A percentile compares a stretch with the other conserved stretches of the same genome.
Conservation (phyloP, 2,797 vertebrate species). For the Pseudocheirus occidentalis region DNA sequence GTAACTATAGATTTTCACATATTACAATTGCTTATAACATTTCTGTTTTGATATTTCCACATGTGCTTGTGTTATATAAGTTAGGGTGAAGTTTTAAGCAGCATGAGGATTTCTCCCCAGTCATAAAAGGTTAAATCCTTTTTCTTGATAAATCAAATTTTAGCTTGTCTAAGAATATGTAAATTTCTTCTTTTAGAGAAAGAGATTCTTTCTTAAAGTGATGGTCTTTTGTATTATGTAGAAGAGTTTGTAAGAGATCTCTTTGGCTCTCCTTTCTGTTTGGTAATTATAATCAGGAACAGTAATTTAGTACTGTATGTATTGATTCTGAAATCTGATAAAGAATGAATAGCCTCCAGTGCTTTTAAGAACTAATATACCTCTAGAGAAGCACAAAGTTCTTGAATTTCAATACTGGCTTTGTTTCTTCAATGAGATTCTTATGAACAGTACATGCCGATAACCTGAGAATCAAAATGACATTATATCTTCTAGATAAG, state of each 20-base stretch:
- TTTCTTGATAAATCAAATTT: neutral
- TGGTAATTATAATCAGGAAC: neutral
- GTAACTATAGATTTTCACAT: neutral
- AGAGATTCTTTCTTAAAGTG: slow-evolving; percentile 49
- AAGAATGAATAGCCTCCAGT: slow-evolving; percentile 19
- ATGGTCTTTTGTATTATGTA: slow-evolving; percentile 8
- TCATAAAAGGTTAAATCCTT: neutral
- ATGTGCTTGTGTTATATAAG: neutral
- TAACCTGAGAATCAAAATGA: slow-evolving; percentile 44
- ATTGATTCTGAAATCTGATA: slow-evolving; percentile 65
- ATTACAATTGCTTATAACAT: neutral
- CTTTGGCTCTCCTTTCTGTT: slow-evolving; percentile 8
- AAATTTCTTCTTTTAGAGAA: slow-evolving; percentile 44
- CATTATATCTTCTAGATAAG: slow-evolving; percentile 52
- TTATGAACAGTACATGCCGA: slow-evolving; percentile 29
- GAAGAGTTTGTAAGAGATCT: slow-evolving; percentile 15
- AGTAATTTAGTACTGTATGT: slow-evolving; percentile 2
- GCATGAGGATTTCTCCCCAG: neutral
- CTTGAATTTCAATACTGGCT: slow-evolving; percentile 59
- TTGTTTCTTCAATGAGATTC: slow-evolving; percentile 40
- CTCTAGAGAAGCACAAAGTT: slow-evolving; percentile 53
- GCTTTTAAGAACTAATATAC: slow-evolving; percentile 39
- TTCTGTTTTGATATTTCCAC: neutral
- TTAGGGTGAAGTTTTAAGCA: slow-evolving; percentile 30
- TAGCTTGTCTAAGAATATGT: slow-evolving; percentile 37